These are phyloP conservation scores for Lagenorhynchus albirostris DNA, from an alignment of 2,113 vertebrate genomes.

Conservation along the genomic window DNA sequence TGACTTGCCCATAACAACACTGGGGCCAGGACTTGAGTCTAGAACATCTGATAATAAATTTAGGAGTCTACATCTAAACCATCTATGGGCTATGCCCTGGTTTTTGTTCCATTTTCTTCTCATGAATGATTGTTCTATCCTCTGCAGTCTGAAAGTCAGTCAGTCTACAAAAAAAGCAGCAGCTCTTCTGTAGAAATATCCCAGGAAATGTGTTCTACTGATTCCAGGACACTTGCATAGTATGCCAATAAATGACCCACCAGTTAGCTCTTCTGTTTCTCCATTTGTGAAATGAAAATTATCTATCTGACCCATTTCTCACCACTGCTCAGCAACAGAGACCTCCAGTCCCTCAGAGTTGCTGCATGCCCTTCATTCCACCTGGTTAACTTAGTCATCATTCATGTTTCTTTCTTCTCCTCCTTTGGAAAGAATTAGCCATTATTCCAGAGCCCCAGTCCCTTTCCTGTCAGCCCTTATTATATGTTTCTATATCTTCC, in stretches of 20 bases:
- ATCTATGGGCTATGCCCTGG: background rate
- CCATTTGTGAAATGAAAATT: background rate
- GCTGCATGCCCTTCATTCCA: fast-evolving
- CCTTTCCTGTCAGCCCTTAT: background rate
- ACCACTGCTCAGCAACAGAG: background rate
- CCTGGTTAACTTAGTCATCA: fast-evolving
- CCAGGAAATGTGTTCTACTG: background rate
- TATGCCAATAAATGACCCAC: background rate
- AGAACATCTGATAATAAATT: background rate
- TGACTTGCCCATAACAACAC: background rate
- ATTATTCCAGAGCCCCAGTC: background rate
- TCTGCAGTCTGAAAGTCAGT: background rate
- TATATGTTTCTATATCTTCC: background rate
- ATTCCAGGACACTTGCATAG: background rate
- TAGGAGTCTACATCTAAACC: background rate
- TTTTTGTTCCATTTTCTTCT: background rate
- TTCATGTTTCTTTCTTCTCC: background rate
- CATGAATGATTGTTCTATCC: background rate
- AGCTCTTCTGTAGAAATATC: background rate
- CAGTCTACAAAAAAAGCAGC: background rate
- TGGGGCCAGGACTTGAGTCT: background rate
- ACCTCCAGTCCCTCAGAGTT: background rate
- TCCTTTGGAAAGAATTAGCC: background rate
- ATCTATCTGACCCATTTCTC: background rate
- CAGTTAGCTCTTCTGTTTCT: background rate